Percentiles rank a stretch among this genome's conserved stretches.
Conservation (phyloP, 2,888 invertebrate species). For the Cartodere bifasciata region DNA sequence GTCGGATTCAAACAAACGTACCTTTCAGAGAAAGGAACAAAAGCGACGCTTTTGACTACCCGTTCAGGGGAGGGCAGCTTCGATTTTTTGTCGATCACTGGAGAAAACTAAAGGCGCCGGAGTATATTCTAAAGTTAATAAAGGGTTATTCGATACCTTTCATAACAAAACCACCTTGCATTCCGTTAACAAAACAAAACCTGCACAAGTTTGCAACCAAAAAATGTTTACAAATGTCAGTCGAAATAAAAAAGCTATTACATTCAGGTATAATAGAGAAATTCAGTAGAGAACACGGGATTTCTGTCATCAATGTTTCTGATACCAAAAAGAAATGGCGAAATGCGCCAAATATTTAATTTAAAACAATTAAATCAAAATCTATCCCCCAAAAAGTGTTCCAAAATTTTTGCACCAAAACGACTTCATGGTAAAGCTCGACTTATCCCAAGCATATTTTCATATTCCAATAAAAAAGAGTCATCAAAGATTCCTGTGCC, state of each 20-base stretch:
- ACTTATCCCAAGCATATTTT: slow-evolving; percentile 14
- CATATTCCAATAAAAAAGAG: slow-evolving; percentile 11
- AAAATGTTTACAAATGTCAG: not conserved
- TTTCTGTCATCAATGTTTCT: slow-evolving; percentile 8
- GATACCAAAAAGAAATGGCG: slow-evolving; percentile 7
- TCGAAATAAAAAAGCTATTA: not conserved
- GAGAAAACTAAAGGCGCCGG: slow-evolving; percentile 1
- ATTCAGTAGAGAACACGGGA: too few relatives aligned
- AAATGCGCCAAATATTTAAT: slow-evolving; percentile 8
- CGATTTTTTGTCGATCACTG: slow-evolving; percentile 4
- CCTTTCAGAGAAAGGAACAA: too few relatives aligned
- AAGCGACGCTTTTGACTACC: too few relatives aligned
- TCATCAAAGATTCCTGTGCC: slow-evolving; percentile 11
- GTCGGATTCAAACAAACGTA: too few relatives aligned
- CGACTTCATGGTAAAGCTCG: slow-evolving; percentile 14
- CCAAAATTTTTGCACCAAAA: slow-evolving; percentile 12
- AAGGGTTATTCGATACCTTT: slow-evolving; percentile 5
- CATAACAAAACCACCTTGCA: slow-evolving; percentile 3
- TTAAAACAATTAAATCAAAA: slow-evolving; percentile 8
- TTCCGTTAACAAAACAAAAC: not conserved
- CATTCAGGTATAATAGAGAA: not conserved
- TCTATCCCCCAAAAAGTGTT: slow-evolving; percentile 10
- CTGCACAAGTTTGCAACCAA: not conserved
- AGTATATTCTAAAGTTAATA: not conserved
- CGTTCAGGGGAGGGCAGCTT: too few relatives aligned